Percentiles rank a stretch among this genome's conserved stretches.
Conservation (phyloP, 1,140 invertebrate species). For the Propsilocerus akamusi region DNA sequence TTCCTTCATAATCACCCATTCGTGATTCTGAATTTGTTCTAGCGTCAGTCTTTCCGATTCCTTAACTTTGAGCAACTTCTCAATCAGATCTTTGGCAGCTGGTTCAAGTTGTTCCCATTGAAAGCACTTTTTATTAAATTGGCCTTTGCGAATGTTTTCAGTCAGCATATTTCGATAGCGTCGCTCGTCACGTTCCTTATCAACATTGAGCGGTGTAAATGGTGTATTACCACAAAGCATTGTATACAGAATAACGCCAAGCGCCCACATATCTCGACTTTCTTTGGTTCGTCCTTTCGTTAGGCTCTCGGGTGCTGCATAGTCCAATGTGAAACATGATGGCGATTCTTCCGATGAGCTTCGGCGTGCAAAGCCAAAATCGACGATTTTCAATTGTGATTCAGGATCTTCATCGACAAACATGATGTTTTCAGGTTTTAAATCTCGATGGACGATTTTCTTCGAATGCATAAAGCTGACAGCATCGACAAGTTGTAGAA, state of each 20-base stretch:
- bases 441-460: conserved; percentile 70
- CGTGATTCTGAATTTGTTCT: not conserved
- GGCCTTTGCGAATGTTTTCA: not conserved
- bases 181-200: not conserved
- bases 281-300: conserved; percentile 47
- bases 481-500: conserved; percentile 58
- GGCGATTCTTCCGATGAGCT: conserved; percentile 38
- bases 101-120: not conserved
- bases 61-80: not conserved
- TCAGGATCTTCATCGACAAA: conserved; percentile 40
- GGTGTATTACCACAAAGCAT: conserved; percentile 70
- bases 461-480: conserved; percentile 60
- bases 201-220: conserved; percentile 25
- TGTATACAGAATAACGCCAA: conserved; percentile 74
- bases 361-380: conserved; percentile 80
- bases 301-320: conserved; percentile 66
- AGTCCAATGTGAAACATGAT: conserved; percentile 74
- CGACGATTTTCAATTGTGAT: conserved; percentile 61
- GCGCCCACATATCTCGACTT: conserved; percentile 77
- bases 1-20: not conserved
- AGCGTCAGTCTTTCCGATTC: not conserved
- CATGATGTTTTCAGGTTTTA: conserved; percentile 78
- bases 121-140: not conserved
- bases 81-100: not conserved
- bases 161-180: not conserved